Evolutionary conservation across 2,113 vertebrate species (phyloP).

Genomic region (Seriola dumerili): DNA sequence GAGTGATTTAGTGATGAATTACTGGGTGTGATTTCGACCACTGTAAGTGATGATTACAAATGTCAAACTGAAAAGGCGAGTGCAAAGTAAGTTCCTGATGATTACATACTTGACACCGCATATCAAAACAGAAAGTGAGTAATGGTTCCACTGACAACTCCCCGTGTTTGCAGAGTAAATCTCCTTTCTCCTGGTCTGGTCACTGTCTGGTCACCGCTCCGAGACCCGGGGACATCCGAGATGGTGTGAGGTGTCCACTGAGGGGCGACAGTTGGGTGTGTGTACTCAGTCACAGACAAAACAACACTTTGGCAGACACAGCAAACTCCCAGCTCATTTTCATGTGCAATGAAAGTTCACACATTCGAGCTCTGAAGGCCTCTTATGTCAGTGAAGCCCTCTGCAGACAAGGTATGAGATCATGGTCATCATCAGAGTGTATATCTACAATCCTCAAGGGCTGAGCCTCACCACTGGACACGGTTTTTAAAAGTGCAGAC

Average conservation of each 20-base stretch:
- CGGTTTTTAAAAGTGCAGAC: constrained; percentile 34
- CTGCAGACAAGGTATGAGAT: constrained; percentile 36
- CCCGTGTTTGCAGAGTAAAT: constrained; percentile 47
- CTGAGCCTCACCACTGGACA: constrained; percentile 15
- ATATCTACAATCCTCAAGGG: constrained; percentile 19
- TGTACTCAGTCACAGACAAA: constrained; percentile 74
- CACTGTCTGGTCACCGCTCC: constrained; percentile 25
- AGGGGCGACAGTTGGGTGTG: constrained; percentile 70
- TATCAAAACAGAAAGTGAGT: constrained; percentile 66
- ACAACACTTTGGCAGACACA: constrained; percentile 66
- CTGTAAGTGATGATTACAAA: constrained; percentile 36
- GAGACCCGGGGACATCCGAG: constrained; percentile 52
- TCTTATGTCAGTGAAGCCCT: constrained; percentile 41
- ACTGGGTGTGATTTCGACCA: constrained; percentile 52
- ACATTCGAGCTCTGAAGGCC: constrained; percentile 48
- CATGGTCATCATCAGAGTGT: constrained; percentile 27
- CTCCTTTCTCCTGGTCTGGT: constrained; percentile 29
- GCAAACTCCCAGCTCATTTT: constrained; percentile 60
- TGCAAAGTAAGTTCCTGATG: constrained; percentile 53
- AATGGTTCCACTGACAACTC: constrained; percentile 54
- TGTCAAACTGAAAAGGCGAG: constrained; percentile 56
- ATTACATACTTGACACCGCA: constrained; percentile 63
- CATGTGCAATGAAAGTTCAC: constrained; percentile 49
- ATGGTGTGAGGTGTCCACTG: constrained; percentile 53
- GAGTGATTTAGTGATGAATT: constrained; percentile 49